Percentiles rank a stretch among this genome's conserved stretches.
Evolutionary conservation across 2,888 invertebrate genomes (phyloP).

Genomic region (Morinoia aosen): DNA sequence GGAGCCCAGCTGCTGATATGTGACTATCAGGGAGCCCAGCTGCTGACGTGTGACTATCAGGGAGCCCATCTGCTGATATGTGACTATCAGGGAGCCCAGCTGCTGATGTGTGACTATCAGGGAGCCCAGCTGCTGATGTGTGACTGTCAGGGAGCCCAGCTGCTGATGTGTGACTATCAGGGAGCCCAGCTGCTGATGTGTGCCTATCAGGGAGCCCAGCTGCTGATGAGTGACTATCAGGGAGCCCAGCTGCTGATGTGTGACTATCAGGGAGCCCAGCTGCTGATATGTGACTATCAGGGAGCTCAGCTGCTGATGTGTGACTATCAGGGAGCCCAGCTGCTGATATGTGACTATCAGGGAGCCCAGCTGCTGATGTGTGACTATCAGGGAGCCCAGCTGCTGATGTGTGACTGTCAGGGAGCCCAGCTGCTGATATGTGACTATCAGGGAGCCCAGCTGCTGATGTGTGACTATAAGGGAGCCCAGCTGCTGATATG

Average conservation of each 20-base stretch:
- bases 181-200: conserved; percentile 15
- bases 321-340: conserved; percentile 8
- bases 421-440: conserved; percentile 8
- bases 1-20: conserved; percentile 8
- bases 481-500: conserved; percentile 39
- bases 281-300: conserved; percentile 40
- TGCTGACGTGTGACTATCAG: neutral
- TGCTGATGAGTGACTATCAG: conserved; percentile 31
- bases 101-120: conserved; percentile 35
- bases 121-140: conserved; percentile 40
- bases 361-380: conserved; percentile 40
- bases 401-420: conserved; percentile 38
- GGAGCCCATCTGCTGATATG: neutral
- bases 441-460: conserved; percentile 8
- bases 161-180: conserved; percentile 42
- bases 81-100: conserved; percentile 8
- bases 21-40: neutral
- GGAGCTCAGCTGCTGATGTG: conserved; percentile 1
- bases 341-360: conserved; percentile 37
- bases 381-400: conserved; percentile 43
- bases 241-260: conserved; percentile 40
- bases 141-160: conserved; percentile 40
- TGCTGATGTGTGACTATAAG: conserved; percentile 31
- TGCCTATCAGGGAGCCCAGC: neutral
- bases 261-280: conserved; percentile 43